Percentiles rank a stretch among this genome's conserved stretches.
These are phyloP conservation scores for Halictus rubicundus DNA, from an alignment of 1,140 invertebrate genomes.

Conservation along the genomic window DNA sequence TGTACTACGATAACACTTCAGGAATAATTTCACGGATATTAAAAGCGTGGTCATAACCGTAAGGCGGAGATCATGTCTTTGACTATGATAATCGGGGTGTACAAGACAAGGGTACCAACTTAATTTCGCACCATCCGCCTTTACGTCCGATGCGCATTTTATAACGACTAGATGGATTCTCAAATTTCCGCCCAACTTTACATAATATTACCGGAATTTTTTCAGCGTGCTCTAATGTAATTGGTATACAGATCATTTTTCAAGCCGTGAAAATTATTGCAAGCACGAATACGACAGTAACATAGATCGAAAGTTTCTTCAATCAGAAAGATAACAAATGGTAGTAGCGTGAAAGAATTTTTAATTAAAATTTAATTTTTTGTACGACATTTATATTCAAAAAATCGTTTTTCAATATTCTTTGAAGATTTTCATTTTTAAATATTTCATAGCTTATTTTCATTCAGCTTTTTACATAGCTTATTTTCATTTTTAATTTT, in stretches of 20 bases:
- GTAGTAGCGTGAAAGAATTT: too few species aligned
- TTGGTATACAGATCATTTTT: not conserved
- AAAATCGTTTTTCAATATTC: too few species aligned
- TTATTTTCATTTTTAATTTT: too few species aligned
- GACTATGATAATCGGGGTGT: slow-evolving; percentile 50
- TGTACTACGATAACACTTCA: not conserved
- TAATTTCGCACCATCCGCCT: slow-evolving; percentile 52
- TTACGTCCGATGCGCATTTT: slow-evolving; percentile 54
- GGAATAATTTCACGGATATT: slow-evolving; percentile 32
- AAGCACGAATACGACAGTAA: not conserved
- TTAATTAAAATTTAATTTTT: too few species aligned
- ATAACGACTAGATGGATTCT: slow-evolving; percentile 63
- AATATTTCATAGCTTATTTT: too few species aligned
- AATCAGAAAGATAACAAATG: too few species aligned
- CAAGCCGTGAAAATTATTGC: not conserved
- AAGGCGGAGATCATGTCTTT: slow-evolving; percentile 43
- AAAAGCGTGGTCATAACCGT: slow-evolving; percentile 18
- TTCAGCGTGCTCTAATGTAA: not conserved
- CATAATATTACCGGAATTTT: slow-evolving; percentile 51
- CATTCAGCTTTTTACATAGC: too few species aligned
- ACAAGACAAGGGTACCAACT: slow-evolving; percentile 45
- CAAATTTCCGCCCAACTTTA: slow-evolving; percentile 65
- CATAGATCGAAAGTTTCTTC: too few species aligned
- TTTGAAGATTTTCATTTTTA: too few species aligned
- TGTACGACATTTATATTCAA: too few species aligned